Evolutionary conservation across 2,797 vertebrate species (phyloP).

Genomic region (Scyliorhinus canicula): DNA sequence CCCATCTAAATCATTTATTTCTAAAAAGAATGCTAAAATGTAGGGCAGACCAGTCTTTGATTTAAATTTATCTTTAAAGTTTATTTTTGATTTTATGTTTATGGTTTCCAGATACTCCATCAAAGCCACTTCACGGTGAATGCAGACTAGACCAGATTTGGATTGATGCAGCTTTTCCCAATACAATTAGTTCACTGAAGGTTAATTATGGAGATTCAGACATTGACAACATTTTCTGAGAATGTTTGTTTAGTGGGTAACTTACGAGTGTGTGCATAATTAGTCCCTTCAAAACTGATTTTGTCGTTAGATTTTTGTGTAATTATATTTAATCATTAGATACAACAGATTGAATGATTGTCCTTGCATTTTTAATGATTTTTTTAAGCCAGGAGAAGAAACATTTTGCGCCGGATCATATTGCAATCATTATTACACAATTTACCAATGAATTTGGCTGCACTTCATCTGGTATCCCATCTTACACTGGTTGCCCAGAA

Average conservation of each 20-base stretch:
- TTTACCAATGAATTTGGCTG: neutral
- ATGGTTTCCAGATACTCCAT: neutral
- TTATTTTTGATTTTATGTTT: slow-evolving; percentile 4
- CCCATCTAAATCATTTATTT: neutral
- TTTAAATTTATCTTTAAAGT: neutral
- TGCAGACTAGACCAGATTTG: neutral
- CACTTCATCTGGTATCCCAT: neutral
- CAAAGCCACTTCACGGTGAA: neutral
- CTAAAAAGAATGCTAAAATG: neutral
- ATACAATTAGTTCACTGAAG: neutral
- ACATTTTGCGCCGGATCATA: neutral
- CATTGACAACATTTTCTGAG: neutral
- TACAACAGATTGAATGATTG: neutral
- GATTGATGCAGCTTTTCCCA: neutral
- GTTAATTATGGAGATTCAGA: neutral
- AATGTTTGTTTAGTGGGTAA: neutral
- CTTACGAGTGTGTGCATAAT: neutral
- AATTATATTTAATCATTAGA: neutral
- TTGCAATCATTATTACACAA: neutral
- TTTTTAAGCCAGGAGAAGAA: neutral
- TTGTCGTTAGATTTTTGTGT: neutral
- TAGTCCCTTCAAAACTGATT: neutral
- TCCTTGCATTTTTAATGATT: neutral
- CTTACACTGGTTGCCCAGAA: neutral
- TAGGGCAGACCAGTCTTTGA: neutral